A percentile compares a stretch with the other conserved stretches of the same genome.
Evolutionary conservation across 2,113 vertebrate species (phyloP).

Genomic region (Oreamnos americanus): DNA sequence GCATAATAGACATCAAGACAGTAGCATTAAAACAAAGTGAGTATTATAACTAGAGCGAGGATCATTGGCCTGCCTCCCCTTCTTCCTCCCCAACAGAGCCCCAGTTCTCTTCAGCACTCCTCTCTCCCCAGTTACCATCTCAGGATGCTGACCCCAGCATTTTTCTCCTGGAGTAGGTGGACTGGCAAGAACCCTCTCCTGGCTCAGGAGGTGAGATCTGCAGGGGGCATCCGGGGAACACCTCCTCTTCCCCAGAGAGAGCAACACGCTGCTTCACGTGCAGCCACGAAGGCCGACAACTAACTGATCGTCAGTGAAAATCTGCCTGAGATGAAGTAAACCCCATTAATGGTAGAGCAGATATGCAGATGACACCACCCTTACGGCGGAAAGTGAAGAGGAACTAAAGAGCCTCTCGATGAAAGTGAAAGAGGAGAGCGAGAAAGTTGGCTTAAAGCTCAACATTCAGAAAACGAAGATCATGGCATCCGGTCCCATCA

Average conservation of each 20-base stretch:
- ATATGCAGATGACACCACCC: no score
- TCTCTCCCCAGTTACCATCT: neutral
- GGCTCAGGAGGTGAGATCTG: neutral
- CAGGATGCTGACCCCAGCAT: neutral
- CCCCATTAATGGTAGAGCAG: neutral
- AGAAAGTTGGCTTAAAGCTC: no score
- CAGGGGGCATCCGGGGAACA: neutral
- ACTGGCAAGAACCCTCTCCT: neutral
- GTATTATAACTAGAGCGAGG: no score
- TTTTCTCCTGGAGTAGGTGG: neutral
- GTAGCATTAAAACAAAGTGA: neutral
- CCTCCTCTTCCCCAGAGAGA: neutral
- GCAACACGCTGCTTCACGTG: neutral
- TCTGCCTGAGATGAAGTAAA: neutral
- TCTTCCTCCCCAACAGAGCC: neutral
- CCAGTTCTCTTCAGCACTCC: neutral
- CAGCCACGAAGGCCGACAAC: neutral
- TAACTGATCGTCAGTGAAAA: neutral
- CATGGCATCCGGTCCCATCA: no score
- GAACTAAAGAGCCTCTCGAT: no score
- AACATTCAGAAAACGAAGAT: no score
- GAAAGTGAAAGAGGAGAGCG: no score
- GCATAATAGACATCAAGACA: neutral
- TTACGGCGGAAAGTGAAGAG: no score
- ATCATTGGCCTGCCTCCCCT: neutral